A percentile compares a stretch with the other conserved stretches of the same genome.
phyloP scores from a whole-genome alignment of 2,113 vertebrate species.

The Eulemur rufifrons region DNA sequence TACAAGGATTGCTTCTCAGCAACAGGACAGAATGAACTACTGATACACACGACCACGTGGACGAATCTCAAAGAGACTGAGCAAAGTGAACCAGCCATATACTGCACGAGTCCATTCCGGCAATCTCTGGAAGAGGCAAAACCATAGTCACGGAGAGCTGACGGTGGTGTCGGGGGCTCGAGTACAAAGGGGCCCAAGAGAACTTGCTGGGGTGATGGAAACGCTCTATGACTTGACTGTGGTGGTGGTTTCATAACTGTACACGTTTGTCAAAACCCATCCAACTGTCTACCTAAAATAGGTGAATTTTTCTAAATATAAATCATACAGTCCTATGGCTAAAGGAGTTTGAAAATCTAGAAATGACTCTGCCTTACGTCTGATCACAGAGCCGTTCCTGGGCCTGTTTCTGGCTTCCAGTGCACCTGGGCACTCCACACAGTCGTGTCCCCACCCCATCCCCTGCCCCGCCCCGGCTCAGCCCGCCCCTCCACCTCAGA shows the following conservation, averaged over 20 bases:
- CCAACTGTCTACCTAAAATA: not conserved
- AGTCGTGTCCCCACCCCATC: too few species aligned
- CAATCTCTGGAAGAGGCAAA: not conserved
- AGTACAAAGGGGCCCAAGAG: not conserved
- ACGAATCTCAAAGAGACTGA: not conserved
- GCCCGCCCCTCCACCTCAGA: too few species aligned
- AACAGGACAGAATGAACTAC: not conserved
- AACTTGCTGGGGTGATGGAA: not conserved
- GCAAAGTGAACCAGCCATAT: not conserved
- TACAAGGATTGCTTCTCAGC: not conserved
- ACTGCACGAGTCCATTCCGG: not conserved
- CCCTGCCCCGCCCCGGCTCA: too few species aligned
- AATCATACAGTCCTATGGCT: not conserved
- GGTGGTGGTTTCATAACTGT: not conserved
- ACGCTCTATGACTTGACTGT: not conserved
- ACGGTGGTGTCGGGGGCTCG: not conserved
- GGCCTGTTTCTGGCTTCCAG: not conserved
- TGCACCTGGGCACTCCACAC: too few species aligned
- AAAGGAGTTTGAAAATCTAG: not conserved
- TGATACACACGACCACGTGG: not conserved
- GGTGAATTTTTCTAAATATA: conserved; percentile 11
- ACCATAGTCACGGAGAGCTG: not conserved
- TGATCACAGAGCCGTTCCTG: not conserved
- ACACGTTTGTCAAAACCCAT: not conserved
- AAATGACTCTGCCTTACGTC: not conserved